These are phyloP conservation scores for Azorinus chamasolen DNA, from an alignment of 2,888 invertebrate genomes.

Conservation along the genomic window DNA sequence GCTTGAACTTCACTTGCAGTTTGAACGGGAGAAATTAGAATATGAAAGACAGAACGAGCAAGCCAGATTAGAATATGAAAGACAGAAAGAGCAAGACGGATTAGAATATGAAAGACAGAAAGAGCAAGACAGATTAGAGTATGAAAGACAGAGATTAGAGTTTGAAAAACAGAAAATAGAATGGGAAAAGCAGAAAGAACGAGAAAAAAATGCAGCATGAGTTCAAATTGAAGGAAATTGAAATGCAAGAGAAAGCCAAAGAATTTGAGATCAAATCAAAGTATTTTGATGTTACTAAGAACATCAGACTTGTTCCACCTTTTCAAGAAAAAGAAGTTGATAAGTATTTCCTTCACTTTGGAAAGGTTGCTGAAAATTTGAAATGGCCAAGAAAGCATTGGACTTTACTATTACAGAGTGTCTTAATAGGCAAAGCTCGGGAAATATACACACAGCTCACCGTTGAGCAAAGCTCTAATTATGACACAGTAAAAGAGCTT, in stretches of 20 bases:
- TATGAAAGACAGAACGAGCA: too few species aligned
- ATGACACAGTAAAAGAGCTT: slow-evolving; percentile 41
- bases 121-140: too few species aligned
- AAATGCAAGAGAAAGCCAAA: background rate
- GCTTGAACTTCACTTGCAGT: background rate
- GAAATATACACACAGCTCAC: slow-evolving; percentile 25
- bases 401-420: slow-evolving; percentile 51
- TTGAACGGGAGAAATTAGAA: background rate
- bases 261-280: background rate
- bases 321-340: slow-evolving; percentile 3
- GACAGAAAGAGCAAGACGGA: too few species aligned
- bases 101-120: too few species aligned
- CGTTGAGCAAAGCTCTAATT: slow-evolving; percentile 23
- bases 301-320: background rate
- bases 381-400: slow-evolving; percentile 47
- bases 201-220: background rate
- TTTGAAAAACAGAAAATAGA: too few species aligned
- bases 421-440: slow-evolving; percentile 52
- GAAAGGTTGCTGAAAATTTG: slow-evolving; percentile 22
- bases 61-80: background rate
- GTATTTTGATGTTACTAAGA: background rate
- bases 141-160: background rate
- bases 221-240: background rate
- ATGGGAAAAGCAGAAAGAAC: background rate
- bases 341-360: too few species aligned